Evolutionary conservation across 2,797 vertebrate genomes (phyloP).

Genomic region (Chloroceryle amazona): DNA sequence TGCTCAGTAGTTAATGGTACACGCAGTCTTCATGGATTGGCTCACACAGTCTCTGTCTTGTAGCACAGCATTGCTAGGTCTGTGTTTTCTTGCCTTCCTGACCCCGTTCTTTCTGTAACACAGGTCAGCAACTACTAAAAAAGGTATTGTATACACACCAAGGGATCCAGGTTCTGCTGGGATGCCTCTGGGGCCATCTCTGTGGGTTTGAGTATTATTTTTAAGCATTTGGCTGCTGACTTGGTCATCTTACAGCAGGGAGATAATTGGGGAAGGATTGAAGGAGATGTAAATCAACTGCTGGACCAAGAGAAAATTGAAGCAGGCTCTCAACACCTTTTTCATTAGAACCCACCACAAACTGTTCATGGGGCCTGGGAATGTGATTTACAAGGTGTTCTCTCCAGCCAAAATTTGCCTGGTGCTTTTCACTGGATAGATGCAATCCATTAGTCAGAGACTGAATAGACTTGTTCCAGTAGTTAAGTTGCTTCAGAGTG

Average conservation of each 20-base stretch:
- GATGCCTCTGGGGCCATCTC: background rate
- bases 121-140: slow-evolving; percentile 2
- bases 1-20: background rate
- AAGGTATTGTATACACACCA: background rate
- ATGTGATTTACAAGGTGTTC: background rate
- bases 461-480: background rate
- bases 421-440: background rate
- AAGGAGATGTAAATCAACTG: background rate
- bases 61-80: background rate
- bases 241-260: background rate
- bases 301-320: background rate
- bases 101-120: background rate
- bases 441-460: background rate
- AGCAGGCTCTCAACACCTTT: background rate
- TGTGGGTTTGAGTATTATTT: background rate
- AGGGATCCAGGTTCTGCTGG: background rate
- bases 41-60: background rate
- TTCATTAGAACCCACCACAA: background rate
- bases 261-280: background rate
- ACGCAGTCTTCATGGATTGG: background rate
- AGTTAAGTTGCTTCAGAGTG: background rate
- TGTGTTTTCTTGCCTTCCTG: slow-evolving; percentile 16
- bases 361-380: background rate
- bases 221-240: background rate
- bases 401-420: background rate